A percentile compares a stretch with the other conserved stretches of the same genome.
phyloP scores from a whole-genome alignment of 1,140 invertebrate genomes.

The Maniola jurtina region DNA sequence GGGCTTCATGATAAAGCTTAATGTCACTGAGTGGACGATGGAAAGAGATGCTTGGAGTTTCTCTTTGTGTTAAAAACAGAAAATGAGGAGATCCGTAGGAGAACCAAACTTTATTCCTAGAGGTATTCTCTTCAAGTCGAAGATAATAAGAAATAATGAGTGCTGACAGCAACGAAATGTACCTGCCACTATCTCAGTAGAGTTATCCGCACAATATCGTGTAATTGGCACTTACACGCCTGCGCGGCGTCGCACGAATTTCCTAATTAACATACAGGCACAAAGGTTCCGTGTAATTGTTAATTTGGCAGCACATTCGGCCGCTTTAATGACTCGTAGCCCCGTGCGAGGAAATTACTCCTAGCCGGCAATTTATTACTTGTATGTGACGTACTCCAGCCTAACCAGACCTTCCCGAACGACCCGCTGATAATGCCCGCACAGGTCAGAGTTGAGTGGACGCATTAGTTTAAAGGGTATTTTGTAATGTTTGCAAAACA shows the following conservation, averaged over 20 bases:
- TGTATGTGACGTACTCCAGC: slow-evolving; percentile 57
- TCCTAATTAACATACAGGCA: slow-evolving; percentile 71
- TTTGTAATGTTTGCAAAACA: slow-evolving; percentile 61
- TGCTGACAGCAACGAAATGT: neutral
- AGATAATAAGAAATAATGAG: no score
- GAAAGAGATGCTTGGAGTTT: no score
- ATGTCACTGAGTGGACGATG: no score
- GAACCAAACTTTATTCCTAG: no score
- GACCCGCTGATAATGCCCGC: no score
- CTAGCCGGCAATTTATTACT: slow-evolving; percentile 66
- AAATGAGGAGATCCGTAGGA: no score
- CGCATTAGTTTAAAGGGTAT: slow-evolving; percentile 62
- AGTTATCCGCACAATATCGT: slow-evolving; percentile 24
- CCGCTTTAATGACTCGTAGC: slow-evolving; percentile 66
- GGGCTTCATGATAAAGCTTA: no score
- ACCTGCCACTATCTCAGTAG: slow-evolving; percentile 2
- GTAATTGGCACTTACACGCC: slow-evolving; percentile 36
- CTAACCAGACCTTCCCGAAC: slow-evolving; percentile 22
- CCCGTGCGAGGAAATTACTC: slow-evolving; percentile 57
- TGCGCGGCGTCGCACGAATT: slow-evolving; percentile 43
- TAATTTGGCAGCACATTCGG: slow-evolving; percentile 71
- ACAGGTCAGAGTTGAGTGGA: slow-evolving; percentile 36
- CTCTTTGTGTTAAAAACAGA: no score
- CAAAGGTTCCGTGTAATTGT: slow-evolving; percentile 69
- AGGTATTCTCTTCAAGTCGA: no score